A percentile compares a stretch with the other conserved stretches of the same genome.
phyloP scores from a whole-genome alignment of 2,888 invertebrate species.

The Abrostola triplasia region DNA sequence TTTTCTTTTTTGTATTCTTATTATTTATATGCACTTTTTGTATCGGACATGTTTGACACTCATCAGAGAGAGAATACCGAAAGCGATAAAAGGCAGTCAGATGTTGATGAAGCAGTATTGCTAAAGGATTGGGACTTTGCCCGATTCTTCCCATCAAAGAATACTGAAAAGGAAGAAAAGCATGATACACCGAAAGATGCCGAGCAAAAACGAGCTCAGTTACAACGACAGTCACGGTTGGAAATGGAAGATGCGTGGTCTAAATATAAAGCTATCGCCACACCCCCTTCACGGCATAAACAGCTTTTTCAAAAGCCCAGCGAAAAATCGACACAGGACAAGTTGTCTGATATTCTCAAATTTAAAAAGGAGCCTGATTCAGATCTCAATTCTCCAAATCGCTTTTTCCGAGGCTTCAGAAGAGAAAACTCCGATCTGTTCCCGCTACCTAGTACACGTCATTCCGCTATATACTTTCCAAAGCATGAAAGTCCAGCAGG shows the following conservation, averaged over 20 bases:
- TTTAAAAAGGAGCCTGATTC: constrained; percentile 92
- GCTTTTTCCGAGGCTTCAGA: constrained; percentile 93
- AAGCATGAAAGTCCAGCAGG: constrained; percentile 85
- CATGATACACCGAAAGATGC: constrained; percentile 78
- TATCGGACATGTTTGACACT: constrained; percentile 80
- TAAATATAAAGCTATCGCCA: constrained; percentile 81
- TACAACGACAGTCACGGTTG: constrained; percentile 82
- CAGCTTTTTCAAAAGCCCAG: constrained; percentile 74
- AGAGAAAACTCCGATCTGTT: constrained; percentile 95
- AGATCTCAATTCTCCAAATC: constrained; percentile 91
- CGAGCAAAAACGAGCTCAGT: constrained; percentile 76
- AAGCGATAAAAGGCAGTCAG: constrained; percentile 83
- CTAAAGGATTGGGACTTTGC: constrained; percentile 96
- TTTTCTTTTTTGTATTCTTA: constrained; percentile 61
- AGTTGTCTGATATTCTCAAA: constrained; percentile 83
- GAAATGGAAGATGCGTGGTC: constrained; percentile 85
- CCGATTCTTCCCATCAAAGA: constrained; percentile 92
- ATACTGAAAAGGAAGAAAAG: constrained; percentile 75
- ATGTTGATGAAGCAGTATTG: constrained; percentile 93
- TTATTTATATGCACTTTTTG: constrained; percentile 83
- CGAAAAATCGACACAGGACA: constrained; percentile 81
- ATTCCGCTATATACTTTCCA: constrained; percentile 91
- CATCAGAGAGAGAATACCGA: constrained; percentile 81
- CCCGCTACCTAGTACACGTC: constrained; percentile 91
- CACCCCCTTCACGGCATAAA: constrained; percentile 80